Evolutionary conservation across 1,140 invertebrate species (phyloP).

Genomic region (Lethocerus indicus): DNA sequence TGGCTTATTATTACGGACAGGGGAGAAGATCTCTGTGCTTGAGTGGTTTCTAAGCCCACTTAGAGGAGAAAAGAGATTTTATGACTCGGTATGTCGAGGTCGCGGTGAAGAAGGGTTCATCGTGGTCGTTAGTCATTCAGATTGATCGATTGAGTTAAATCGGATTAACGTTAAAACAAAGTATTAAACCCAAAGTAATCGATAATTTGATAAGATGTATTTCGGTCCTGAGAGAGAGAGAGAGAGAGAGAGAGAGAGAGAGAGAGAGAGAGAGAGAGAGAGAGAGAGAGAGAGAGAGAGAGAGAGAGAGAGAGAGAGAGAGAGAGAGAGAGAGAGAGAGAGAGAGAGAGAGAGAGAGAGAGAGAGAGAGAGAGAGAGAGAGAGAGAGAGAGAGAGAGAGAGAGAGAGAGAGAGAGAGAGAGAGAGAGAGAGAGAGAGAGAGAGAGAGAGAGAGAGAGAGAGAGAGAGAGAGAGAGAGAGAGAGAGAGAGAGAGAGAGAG

Average conservation of each 20-base stretch:
- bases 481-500: constrained; percentile 7
- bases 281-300: constrained; percentile 6
- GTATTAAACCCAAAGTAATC: too few relatives aligned
- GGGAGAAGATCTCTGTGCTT: too few relatives aligned
- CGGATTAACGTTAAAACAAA: too few relatives aligned
- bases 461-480: constrained; percentile 4
- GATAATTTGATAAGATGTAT: too few relatives aligned
- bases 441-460: constrained; percentile 2
- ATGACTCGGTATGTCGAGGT: too few relatives aligned
- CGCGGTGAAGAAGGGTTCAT: too few relatives aligned
- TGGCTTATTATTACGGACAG: too few relatives aligned
- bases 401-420: constrained; percentile 6
- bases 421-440: constrained; percentile 4
- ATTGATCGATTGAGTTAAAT: too few relatives aligned
- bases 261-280: constrained; percentile 6
- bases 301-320: constrained; percentile 6
- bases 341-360: constrained; percentile 1
- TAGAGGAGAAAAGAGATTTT: too few relatives aligned
- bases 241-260: constrained; percentile 1
- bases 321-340: constrained; percentile 7
- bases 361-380: constrained; percentile 6
- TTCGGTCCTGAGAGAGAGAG: constrained; percentile 6
- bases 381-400: constrained; percentile 4
- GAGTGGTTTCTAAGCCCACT: too few relatives aligned
- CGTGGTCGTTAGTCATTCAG: too few relatives aligned